Base-by-base conservation (phyloP, 1,140 invertebrate genomes). In the Stegodyphus dumicola region DNA sequence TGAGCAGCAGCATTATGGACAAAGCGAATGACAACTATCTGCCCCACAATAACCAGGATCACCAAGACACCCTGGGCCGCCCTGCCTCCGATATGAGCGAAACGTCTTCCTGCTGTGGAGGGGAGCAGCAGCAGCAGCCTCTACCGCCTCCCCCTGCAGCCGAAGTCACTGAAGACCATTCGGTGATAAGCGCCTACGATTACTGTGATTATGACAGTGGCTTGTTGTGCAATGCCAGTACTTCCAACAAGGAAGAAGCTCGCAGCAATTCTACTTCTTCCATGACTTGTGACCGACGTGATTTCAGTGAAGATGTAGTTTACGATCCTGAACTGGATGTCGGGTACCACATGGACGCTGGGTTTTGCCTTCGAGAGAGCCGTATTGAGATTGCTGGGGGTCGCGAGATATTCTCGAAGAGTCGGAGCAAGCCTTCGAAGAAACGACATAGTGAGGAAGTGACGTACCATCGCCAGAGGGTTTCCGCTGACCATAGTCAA, bases 371-470 rank as follows among this genome's bases (percentile, higher is more conserved):
- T 65, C 87, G 89, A n/a, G 91, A 91, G 83, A 93, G 90, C 90
- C 95, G 95, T 90, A 95, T 96, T 90, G 95, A 96, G 92, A 96
- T 96, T 90, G 95, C 95, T 66, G 95, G 95, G 87, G 95, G 95
- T 77, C 92, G 95, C 77, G 95, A 96, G 91, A 92, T 96, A 70
- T 96, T 95, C 90, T 96, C 95, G 56, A 95, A 95, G 89, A 96
- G 94, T 90, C 91, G 95, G 88, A 95, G 93, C 88, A 95, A 95
- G 92, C 94, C 94, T 71, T 93, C 93, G 76, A 92, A 94, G 88
- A 95, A 95, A 90, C 92, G 94, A 87, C 92, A 94, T 67, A 93
- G 93, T 89, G 92, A 92, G 87, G 92, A 92, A 13, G 91, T 92
- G 33, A 49, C 77, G 33, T 86, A 87, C 77, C 17, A 93, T 92